These are phyloP conservation scores for Lepisosteus oculatus DNA, from an alignment of 2,113 vertebrate species.

Conservation along the genomic window DNA sequence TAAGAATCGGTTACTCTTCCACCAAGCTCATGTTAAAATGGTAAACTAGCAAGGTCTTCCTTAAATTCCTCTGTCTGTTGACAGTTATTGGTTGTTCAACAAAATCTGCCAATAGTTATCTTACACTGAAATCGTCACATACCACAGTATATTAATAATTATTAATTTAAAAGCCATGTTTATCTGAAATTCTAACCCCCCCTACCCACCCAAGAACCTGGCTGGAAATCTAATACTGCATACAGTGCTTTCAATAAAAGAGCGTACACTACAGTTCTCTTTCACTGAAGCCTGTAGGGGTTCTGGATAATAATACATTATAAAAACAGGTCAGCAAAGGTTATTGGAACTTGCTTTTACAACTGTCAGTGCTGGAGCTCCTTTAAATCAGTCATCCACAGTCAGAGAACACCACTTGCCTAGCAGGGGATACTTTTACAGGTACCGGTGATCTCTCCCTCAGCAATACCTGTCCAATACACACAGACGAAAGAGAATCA, in stretches of 20 bases:
- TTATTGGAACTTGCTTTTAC: neutral
- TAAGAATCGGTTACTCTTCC: too few species aligned
- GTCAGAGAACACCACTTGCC: neutral
- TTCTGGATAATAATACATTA: neutral
- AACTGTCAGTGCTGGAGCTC: neutral
- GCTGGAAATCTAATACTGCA: neutral
- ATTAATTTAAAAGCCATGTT: too few species aligned
- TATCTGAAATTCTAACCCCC: too few species aligned
- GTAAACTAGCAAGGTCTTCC: too few species aligned
- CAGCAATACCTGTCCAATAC: neutral
- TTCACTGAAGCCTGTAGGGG: neutral
- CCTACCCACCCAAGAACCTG: too few species aligned
- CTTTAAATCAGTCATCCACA: neutral
- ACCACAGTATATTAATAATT: too few species aligned
- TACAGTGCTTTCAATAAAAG: neutral
- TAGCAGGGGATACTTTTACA: neutral
- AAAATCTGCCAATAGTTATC: too few species aligned
- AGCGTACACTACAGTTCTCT: neutral
- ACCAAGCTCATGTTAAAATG: too few species aligned
- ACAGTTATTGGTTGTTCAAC: too few species aligned
- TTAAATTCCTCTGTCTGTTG: too few species aligned
- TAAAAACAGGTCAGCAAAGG: neutral
- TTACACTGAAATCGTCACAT: too few species aligned
- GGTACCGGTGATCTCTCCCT: neutral
- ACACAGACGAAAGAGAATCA: neutral